These are phyloP conservation scores for Scrobipalpa atriplicella DNA, from an alignment of 2,888 invertebrate species.

Conservation along the genomic window DNA sequence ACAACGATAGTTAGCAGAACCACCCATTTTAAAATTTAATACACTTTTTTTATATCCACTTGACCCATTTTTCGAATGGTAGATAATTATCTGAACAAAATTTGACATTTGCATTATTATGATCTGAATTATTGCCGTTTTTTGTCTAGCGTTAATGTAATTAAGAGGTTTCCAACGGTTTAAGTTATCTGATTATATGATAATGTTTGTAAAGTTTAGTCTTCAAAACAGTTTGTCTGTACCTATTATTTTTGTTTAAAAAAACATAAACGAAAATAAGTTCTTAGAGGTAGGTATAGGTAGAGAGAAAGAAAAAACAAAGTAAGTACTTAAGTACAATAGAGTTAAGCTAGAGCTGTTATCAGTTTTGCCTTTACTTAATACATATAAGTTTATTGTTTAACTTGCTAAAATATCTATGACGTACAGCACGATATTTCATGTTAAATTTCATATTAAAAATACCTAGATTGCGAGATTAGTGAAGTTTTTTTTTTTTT, in stretches of 20 bases:
- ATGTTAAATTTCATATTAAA: too few relatives aligned
- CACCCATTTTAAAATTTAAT: slow-evolving; percentile 70
- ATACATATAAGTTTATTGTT: too few relatives aligned
- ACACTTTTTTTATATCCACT: slow-evolving; percentile 63
- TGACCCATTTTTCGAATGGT: slow-evolving; percentile 69
- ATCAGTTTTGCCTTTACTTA: too few relatives aligned
- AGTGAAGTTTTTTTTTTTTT: too few relatives aligned
- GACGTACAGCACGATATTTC: too few relatives aligned
- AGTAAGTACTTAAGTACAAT: too few relatives aligned
- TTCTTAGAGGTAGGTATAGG: too few relatives aligned
- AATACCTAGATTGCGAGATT: too few relatives aligned
- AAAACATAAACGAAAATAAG: neutral
- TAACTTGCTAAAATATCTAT: too few relatives aligned
- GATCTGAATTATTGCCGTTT: slow-evolving; percentile 44
- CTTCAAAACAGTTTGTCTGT: neutral
- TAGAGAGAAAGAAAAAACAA: too few relatives aligned
- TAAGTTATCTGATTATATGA: neutral
- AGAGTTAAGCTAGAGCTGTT: too few relatives aligned
- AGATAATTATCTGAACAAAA: slow-evolving; percentile 60
- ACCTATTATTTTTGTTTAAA: neutral
- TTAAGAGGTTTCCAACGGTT: slow-evolving; percentile 19
- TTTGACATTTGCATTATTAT: slow-evolving; percentile 58
- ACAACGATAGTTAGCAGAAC: slow-evolving; percentile 80
- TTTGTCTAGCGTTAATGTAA: slow-evolving; percentile 23
- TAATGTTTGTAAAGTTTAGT: neutral